These are phyloP conservation scores for Gymnoscopelus braueri DNA, from an alignment of 2,797 vertebrate species.

Conservation along the genomic window DNA sequence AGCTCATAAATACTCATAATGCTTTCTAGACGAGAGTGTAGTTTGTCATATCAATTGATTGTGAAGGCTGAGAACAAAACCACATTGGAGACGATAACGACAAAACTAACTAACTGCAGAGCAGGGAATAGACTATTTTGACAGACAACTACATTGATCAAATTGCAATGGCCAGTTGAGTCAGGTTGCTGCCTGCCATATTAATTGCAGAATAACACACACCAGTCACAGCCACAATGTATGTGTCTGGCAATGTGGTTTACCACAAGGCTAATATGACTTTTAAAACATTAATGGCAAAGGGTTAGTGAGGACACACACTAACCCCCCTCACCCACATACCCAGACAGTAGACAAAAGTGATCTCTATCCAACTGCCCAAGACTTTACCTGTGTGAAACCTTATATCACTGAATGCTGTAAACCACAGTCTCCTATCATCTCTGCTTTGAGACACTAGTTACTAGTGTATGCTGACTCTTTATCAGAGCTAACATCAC, in stretches of 20 bases:
- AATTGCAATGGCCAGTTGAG: not conserved
- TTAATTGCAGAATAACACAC: not conserved
- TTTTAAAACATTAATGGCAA: not conserved
- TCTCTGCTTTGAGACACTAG: slow-evolving; percentile 45
- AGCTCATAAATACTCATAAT: not conserved
- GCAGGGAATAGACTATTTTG: not conserved
- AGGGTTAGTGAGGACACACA: slow-evolving; percentile 10
- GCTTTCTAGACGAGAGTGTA: not conserved
- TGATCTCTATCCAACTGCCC: slow-evolving; percentile 39
- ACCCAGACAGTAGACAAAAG: slow-evolving; percentile 41
- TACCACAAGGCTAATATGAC: not conserved
- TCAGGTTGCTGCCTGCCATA: not conserved
- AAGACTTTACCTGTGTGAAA: slow-evolving; percentile 56
- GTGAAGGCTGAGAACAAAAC: not conserved
- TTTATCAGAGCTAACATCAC: slow-evolving; percentile 51
- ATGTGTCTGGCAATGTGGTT: not conserved
- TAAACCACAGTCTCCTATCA: slow-evolving; percentile 42
- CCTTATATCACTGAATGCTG: slow-evolving; percentile 49
- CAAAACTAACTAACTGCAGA: not conserved
- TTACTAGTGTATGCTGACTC: slow-evolving; percentile 33
- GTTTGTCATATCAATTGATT: not conserved
- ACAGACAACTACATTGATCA: not conserved
- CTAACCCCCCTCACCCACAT: slow-evolving; percentile 26
- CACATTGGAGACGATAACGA: not conserved
- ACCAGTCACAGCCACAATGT: not conserved